Evolutionary conservation across 1,140 invertebrate species (phyloP), one percentile per base, ranked within the genome.

Genomic region (Magallana angulata): DNA sequence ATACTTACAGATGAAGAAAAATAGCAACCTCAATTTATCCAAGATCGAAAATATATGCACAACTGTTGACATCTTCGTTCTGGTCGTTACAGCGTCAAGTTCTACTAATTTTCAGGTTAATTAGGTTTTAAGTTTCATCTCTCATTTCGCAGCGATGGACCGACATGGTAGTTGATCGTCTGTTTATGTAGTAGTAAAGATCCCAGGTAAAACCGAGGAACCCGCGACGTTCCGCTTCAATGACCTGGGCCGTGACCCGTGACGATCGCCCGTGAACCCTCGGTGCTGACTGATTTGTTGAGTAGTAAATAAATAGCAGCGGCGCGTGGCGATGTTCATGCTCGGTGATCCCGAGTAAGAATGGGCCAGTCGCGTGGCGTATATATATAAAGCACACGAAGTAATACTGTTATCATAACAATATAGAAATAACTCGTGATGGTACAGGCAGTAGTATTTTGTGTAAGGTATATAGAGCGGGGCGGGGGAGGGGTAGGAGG

Each of bases 61-160:
- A 16, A 64, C 16, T 9, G 24, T 18, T 71, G 68, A 30, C 68
- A 71, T 71, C 68, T 30, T 71, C 14, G 18, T 71, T 8, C 8
- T 2, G 36, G 36, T 12, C 14, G 1, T 36, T 11, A 71, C 30
- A 18, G 36, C 68, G 24, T 18, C 36, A 71, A 71, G 36, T 71
- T 71, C 36, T 36, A 12, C 24, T 71, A 71, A 8, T 71, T 71
- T 71, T 71, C 24, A 71, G 68, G 1, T 71, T 18, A 71, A 71
- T 71, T 36, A 36, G 36, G 36, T 71, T 71, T 36, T 71, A 71
- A 5, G 68, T 71, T 30, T 71, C 68, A 71, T 71, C 68, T 71
- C 68, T 71, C 68, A 71, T 71, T 71, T 71, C 68, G 18, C 68
- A 71, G 68, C 24, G 68, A 71, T 71, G 68, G 68, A 71, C 68